Base-by-base conservation (phyloP, 2,888 invertebrate species). In the Eueremaeus valkanovi region DNA sequence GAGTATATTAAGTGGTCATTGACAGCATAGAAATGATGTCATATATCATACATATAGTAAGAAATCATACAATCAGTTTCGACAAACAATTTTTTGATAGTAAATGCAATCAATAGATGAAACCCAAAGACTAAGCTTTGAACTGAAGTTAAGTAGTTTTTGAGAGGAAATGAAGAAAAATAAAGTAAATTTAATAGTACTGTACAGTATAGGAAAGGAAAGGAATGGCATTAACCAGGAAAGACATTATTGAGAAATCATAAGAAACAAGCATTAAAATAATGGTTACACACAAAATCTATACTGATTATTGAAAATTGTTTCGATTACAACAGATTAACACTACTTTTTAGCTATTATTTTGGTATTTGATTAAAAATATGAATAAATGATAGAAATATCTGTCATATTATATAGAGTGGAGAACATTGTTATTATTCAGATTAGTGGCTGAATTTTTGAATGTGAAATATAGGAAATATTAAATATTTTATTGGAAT, bases 1-100 rank as follows among this genome's bases (percentile, higher is more conserved):
- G 42, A 36, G 70, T 70, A 45, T 70, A 70, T 70, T 70, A 70
- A 70, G 40, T 70, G 70, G 70, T 70, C 70, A 42, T 70, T 70
- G 70, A 70, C 70, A 21, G 42, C 42, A 70, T 11, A n/a, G 13
- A 27, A 42, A 42, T 21, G 27, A 42, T 70, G 70, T 27, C 40
- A 70, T 70, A 70, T 70, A 70, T 70, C 40, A 40, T 18, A 66
- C 9, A 21, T 36, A 29, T 29, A 29, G 1, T 21, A 1, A n/a
- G 16, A 33, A 61, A 16, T 36, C 63, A 36, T 36, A 36, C 29
- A 29, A 58, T 58, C 31, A 58, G 29, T 58, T 29, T n/a, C n/a
- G 9, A 8, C 18, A 5, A 58, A 31, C 1, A 58, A 18, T 31
- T 18, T 31, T 58, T 31, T 58, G 18, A 36, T 36, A 45, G 45